A percentile compares a stretch with the other conserved stretches of the same genome.
Evolutionary conservation across 2,797 vertebrate genomes (phyloP).

Genomic region (Numenius phaeopus): DNA sequence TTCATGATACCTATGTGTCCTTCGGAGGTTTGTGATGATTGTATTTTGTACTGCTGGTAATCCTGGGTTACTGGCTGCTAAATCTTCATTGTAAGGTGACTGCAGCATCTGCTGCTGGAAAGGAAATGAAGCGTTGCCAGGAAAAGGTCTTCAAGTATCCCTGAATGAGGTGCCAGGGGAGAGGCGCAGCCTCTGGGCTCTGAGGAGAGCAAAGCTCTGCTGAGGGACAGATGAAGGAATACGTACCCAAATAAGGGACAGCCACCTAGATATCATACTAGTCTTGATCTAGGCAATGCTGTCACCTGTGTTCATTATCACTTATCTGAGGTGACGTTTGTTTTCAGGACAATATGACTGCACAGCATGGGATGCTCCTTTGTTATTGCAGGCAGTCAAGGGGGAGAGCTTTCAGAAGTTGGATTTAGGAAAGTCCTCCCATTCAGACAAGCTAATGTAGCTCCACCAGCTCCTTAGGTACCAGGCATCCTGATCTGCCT

Average conservation of each 20-base stretch:
- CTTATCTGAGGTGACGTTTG: neutral
- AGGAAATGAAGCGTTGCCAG: neutral
- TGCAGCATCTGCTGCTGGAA: neutral
- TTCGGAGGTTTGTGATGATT: neutral
- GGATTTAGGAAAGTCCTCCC: neutral
- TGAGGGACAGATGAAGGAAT: neutral
- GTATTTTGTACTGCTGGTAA: neutral
- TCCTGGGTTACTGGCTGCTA: neutral
- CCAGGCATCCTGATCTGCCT: neutral
- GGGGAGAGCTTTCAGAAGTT: neutral
- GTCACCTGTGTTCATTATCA: neutral
- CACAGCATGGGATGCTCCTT: accelerated
- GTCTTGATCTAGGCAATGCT: neutral
- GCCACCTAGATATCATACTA: accelerated
- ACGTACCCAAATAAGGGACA: neutral
- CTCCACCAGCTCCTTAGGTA: neutral
- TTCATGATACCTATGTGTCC: neutral
- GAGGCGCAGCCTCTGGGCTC: neutral
- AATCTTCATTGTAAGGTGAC: neutral
- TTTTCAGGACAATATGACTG: neutral
- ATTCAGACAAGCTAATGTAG: neutral
- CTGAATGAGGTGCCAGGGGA: neutral
- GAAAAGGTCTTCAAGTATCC: neutral
- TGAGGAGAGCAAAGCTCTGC: neutral
- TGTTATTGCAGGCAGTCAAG: no score